phyloP scores from a whole-genome alignment of 2,888 invertebrate genomes.

The Athalia cordata region DNA sequence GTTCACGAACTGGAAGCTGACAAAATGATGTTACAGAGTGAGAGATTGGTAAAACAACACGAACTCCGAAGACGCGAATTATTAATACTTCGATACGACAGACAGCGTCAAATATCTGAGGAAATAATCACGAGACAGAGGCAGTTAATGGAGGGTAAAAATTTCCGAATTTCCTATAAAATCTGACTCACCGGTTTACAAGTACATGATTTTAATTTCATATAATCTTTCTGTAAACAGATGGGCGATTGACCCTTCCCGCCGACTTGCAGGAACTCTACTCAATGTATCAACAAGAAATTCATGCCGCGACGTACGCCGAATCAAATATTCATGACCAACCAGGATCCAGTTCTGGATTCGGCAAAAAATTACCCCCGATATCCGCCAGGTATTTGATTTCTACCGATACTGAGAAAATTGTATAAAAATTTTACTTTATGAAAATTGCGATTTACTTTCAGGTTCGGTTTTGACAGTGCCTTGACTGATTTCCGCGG shows the following conservation, averaged over 20 bases:
- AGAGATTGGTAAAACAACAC: constrained; percentile 88
- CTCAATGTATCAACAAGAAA: constrained; percentile 89
- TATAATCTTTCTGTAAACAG: constrained; percentile 70
- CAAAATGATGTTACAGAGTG: constrained; percentile 93
- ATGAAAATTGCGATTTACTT: neutral
- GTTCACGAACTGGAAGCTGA: constrained; percentile 97
- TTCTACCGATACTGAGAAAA: neutral
- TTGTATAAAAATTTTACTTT: neutral
- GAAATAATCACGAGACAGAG: constrained; percentile 94
- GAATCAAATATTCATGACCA: constrained; percentile 78
- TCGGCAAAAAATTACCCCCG: constrained; percentile 78
- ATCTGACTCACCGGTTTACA: neutral
- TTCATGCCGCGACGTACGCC: constrained; percentile 87
- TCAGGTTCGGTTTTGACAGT: constrained; percentile 29
- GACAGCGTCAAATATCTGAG: constrained; percentile 90
- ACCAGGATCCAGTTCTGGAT: constrained; percentile 61
- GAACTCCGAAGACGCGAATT: constrained; percentile 90
- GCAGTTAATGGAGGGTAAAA: constrained; percentile 86
- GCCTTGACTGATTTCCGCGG: constrained; percentile 24
- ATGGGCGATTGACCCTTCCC: constrained; percentile 82
- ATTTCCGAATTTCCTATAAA: neutral
- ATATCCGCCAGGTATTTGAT: constrained; percentile 69
- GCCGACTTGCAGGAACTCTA: constrained; percentile 88
- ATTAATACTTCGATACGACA: constrained; percentile 86
- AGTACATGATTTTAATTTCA: constrained; percentile 16